These are phyloP conservation scores for Dendroctonus valens DNA, from an alignment of 1,140 invertebrate species.

Conservation along the genomic window DNA sequence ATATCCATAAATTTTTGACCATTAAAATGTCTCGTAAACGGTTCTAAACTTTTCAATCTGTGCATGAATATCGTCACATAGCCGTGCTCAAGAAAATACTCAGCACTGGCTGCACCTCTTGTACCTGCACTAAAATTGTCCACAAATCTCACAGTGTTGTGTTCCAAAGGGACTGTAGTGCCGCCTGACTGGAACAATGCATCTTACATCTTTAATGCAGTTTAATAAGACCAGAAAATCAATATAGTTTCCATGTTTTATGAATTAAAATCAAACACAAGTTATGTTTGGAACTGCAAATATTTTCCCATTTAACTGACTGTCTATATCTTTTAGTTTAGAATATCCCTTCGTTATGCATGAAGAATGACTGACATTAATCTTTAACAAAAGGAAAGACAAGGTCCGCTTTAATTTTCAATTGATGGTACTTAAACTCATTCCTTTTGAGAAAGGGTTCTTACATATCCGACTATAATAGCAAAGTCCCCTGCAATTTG, in stretches of 20 bases:
- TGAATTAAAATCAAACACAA: background rate
- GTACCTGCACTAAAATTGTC: conserved; percentile 98
- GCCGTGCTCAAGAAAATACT: conserved; percentile 87
- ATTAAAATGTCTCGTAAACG: conserved; percentile 83
- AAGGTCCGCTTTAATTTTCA: too few relatives aligned
- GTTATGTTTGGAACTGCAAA: background rate
- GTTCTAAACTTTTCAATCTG: conserved; percentile 80
- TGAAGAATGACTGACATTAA: too few relatives aligned
- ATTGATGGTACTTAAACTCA: too few relatives aligned
- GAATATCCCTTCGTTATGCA: too few relatives aligned
- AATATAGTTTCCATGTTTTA: background rate
- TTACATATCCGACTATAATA: too few relatives aligned
- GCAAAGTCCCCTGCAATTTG: too few relatives aligned
- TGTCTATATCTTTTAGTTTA: too few relatives aligned
- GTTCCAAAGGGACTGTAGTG: conserved; percentile 93
- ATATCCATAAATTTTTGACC: conserved; percentile 79
- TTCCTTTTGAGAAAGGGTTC: too few relatives aligned
- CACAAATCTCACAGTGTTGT: conserved; percentile 95
- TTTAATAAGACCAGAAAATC: background rate
- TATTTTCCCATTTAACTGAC: too few relatives aligned
- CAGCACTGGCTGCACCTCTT: conserved; percentile 88
- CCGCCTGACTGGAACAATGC: conserved; percentile 78
- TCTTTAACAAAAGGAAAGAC: too few relatives aligned
- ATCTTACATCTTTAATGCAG: too few relatives aligned
- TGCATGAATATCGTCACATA: conserved; percentile 81